Percentiles rank a stretch among this genome's conserved stretches.
Evolutionary conservation across 2,113 vertebrate species (phyloP).

Genomic region (Stegostoma tigrinum): DNA sequence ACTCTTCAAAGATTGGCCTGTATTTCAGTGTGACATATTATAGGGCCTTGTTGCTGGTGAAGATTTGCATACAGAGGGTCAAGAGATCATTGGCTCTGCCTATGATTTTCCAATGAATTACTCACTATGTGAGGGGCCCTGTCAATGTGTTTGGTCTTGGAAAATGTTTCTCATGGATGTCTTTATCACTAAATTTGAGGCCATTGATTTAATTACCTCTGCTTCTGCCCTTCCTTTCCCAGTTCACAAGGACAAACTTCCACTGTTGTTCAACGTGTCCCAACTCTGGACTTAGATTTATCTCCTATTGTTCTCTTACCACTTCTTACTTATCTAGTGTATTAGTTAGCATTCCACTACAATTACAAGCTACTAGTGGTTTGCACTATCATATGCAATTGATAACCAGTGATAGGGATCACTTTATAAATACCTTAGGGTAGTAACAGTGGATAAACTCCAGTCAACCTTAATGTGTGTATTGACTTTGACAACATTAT

Average conservation of each 20-base stretch:
- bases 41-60: not conserved
- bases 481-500: too few species aligned
- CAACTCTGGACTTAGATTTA: not conserved
- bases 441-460: too few species aligned
- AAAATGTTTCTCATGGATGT: not conserved
- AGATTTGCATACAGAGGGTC: not conserved
- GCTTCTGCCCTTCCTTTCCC: not conserved
- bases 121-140: not conserved
- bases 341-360: too few species aligned
- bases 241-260: not conserved
- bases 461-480: too few species aligned
- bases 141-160: not conserved
- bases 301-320: not conserved
- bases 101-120: not conserved
- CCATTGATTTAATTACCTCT: not conserved
- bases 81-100: not conserved
- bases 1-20: not conserved
- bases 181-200: not conserved
- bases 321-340: too few species aligned
- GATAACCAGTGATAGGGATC: too few species aligned
- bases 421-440: too few species aligned
- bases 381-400: too few species aligned
- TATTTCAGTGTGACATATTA: not conserved
- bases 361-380: too few species aligned
- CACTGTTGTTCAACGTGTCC: not conserved